phyloP scores from a whole-genome alignment of 2,113 vertebrate species.

The Mandrillus leucophaeus region DNA sequence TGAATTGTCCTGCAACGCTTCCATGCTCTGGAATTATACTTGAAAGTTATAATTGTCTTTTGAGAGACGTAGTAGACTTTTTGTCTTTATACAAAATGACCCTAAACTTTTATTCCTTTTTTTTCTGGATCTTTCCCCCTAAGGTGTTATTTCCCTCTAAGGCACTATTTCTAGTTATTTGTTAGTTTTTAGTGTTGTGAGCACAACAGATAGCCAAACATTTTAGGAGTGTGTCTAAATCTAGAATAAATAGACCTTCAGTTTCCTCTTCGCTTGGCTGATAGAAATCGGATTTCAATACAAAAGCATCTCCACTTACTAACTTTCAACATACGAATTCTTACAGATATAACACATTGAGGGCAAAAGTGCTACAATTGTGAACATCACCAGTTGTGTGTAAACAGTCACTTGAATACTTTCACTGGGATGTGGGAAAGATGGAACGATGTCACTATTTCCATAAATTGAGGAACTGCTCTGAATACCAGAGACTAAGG shows the following conservation, averaged over 20 bases:
- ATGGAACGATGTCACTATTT: neutral
- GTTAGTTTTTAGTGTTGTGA: neutral
- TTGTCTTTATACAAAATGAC: neutral
- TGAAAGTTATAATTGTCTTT: neutral
- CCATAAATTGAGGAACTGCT: neutral
- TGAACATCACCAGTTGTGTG: neutral
- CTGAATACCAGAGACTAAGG: neutral
- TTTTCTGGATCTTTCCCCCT: neutral
- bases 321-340: neutral
- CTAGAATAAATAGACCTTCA: neutral
- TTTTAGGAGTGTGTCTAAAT: neutral
- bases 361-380: neutral
- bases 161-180: neutral
- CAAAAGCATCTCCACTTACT: neutral
- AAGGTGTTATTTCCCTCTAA: neutral
- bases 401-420: neutral
- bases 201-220: neutral
- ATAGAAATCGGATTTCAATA: neutral
- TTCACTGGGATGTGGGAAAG: neutral
- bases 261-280: neutral
- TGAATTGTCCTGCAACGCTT: neutral
- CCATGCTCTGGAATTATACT: neutral
- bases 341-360: neutral
- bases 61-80: neutral
- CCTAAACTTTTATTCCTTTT: neutral